Base-by-base conservation (phyloP, 1,140 invertebrate species). In the Drosophila parabipectinata region DNA sequence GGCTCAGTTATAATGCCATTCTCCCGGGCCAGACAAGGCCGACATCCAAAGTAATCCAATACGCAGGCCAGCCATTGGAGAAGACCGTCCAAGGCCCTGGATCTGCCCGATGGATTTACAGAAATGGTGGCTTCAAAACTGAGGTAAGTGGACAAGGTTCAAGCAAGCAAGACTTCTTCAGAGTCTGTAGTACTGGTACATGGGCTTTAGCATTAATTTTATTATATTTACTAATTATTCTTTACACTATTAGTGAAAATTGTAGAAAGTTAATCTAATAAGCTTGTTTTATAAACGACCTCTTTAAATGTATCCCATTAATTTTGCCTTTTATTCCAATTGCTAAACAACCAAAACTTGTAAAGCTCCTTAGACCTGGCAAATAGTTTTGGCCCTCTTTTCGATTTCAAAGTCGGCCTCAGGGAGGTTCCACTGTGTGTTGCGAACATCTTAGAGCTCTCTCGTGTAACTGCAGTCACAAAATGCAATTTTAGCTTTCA, bases 401-500 rank as follows among this genome's bases (percentile, higher is more conserved):
- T 18, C 10, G 30, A 34, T 53, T 53, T 18, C 10, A 14, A 34
- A 37, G 41, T 63, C 8, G 32, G 28, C 63, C 63, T 50, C 45
- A 14, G 66, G 66, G 32, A 50, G 51, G 41, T 47, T 69, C 37
- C 47, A 69, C 66, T 69, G 66, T 69, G 12, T 28, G 41, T 15
- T 39, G 9, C 24, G 57, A 44, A 41, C 63, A 69, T 69, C 66
- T 69, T 69, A 18, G 32, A 32, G 52, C 21, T 26, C 30, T 32
- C 14, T 12, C 53, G 41, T 64, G 62, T 52, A 87, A 69, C 68
- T 72, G 67, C 81, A 84, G 82, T 85, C 78, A 67, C 81, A 84
- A 85, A 87, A 87, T 87, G 81, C 81, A 85, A 87, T 85, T 85
- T 85, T 71, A 85, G 82, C 82, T 87, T 85, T 87, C 81, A 85